A percentile compares a stretch with the other conserved stretches of the same genome.
Conservation (phyloP, 2,113 vertebrate species). For the Odocoileus hemionus region DNA sequence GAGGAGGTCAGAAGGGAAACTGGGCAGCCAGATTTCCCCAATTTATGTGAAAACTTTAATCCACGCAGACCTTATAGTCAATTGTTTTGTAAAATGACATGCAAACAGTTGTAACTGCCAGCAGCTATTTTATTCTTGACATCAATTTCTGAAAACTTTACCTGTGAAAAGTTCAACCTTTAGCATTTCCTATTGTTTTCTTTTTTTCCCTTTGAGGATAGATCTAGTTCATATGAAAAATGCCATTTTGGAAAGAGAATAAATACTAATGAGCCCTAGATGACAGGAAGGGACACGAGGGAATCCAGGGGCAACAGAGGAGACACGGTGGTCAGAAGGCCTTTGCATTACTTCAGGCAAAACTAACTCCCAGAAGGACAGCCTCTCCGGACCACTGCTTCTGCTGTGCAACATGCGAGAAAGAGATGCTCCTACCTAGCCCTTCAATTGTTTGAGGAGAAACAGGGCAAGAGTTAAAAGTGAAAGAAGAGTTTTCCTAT, state of each 20-base stretch:
- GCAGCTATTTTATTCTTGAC: constrained; percentile 67
- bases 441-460: not conserved
- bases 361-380: not conserved
- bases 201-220: constrained; percentile 12
- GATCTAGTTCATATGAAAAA: constrained; percentile 34
- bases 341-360: not conserved
- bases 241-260: constrained; percentile 26
- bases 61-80: constrained; percentile 39
- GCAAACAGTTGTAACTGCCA: constrained; percentile 67
- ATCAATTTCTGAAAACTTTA: constrained; percentile 69
- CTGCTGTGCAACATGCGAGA: not conserved
- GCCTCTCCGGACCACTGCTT: not conserved
- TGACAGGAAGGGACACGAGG: not conserved
- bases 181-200: constrained; percentile 66
- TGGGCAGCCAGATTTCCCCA: not conserved
- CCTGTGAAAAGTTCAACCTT: constrained; percentile 72
- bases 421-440: accelerated
- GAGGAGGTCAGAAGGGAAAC: constrained; percentile 9
- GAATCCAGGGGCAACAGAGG: not conserved
- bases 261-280: constrained; percentile 31
- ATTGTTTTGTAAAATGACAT: constrained; percentile 69
- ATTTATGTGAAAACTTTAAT: constrained; percentile 56
- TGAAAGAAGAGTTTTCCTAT: not conserved
- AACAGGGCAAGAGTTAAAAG: not conserved
- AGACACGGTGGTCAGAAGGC: not conserved